These are phyloP conservation scores for Pyrrhura leucotis DNA, from an alignment of 2,797 vertebrate genomes.

Conservation along the genomic window DNA sequence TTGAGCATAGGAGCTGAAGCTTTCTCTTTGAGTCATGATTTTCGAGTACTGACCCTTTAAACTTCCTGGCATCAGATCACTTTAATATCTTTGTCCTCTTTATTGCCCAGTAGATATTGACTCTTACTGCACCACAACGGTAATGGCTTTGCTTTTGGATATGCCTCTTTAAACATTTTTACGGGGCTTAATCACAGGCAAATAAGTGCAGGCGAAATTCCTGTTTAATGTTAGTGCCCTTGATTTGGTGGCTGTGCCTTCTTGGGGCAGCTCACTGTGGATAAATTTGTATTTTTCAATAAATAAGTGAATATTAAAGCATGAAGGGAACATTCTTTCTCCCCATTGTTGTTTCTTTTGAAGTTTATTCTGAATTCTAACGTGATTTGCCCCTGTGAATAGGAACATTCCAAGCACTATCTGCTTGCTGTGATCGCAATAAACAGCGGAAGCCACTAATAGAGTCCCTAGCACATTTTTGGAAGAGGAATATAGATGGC, in stretches of 20 bases:
- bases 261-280: neutral
- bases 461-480: constrained; percentile 35
- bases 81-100: neutral
- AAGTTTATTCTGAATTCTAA: constrained; percentile 37
- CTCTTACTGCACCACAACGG: neutral
- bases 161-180: neutral
- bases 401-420: constrained; percentile 34
- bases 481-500: constrained; percentile 39
- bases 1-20: neutral
- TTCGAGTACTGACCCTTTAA: constrained; percentile 21
- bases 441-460: constrained; percentile 37
- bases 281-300: constrained; percentile 12
- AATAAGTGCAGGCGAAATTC: neutral
- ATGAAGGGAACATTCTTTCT: neutral
- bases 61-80: neutral
- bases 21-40: neutral
- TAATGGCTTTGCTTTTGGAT: neutral
- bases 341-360: constrained; percentile 17
- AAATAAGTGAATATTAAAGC: constrained; percentile 28
- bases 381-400: neutral
- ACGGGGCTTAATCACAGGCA: neutral
- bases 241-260: neutral
- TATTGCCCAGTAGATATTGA: neutral
- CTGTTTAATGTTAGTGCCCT: neutral
- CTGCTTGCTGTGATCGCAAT: constrained; percentile 24